phyloP scores from a whole-genome alignment of 2,888 invertebrate genomes.

The Ornithoptera priamus region DNA sequence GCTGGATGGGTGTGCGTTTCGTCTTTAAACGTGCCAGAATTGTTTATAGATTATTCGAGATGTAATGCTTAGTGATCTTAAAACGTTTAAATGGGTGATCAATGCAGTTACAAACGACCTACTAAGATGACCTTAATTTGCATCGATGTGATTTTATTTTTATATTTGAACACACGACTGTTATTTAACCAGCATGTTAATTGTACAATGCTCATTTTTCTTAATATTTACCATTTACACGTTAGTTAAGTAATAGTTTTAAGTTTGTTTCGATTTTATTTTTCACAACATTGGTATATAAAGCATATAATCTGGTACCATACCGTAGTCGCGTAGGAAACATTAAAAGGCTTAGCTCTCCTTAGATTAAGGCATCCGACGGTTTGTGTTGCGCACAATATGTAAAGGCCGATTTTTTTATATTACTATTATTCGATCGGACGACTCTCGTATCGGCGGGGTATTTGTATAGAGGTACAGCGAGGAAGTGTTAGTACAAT shows the following conservation, averaged over 20 bases:
- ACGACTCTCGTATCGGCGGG: slow-evolving; percentile 42
- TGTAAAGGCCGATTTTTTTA: slow-evolving; percentile 42
- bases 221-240: slow-evolving; percentile 73
- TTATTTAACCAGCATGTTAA: slow-evolving; percentile 73
- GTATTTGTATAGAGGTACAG: slow-evolving; percentile 48
- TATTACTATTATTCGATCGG: slow-evolving; percentile 32
- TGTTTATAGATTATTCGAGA: slow-evolving; percentile 59
- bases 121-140: slow-evolving; percentile 11
- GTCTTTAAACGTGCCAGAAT: slow-evolving; percentile 76
- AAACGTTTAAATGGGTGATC: slow-evolving; percentile 22
- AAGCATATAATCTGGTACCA: slow-evolving; percentile 57
- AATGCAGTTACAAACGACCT: slow-evolving; percentile 17
- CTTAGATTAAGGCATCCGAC: slow-evolving; percentile 47
- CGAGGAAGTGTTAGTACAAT: slow-evolving; percentile 41
- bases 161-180: slow-evolving; percentile 62
- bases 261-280: slow-evolving; percentile 63
- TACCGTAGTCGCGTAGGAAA: slow-evolving; percentile 55
- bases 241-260: slow-evolving; percentile 65
- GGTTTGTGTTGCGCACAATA: slow-evolving; percentile 68
- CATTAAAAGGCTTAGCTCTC: slow-evolving; percentile 53
- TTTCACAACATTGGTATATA: slow-evolving; percentile 45
- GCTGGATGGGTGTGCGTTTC: slow-evolving; percentile 52
- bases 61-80: slow-evolving; percentile 17
- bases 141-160: slow-evolving; percentile 56
- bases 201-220: slow-evolving; percentile 73